phyloP scores from a whole-genome alignment of 2,797 vertebrate genomes.

The Toxotes lorentzi region DNA sequence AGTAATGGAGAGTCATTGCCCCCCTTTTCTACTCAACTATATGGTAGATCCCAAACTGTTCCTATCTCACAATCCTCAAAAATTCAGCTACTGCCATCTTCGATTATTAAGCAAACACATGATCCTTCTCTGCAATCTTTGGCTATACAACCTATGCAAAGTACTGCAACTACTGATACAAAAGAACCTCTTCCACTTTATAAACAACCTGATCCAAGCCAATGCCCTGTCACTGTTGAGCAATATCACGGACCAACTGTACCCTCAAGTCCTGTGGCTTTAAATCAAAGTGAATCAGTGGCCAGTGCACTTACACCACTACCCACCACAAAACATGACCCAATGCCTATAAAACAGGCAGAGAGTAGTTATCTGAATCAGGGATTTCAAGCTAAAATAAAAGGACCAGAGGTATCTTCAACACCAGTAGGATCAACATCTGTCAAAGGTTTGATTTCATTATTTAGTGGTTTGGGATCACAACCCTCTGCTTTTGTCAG shows the following conservation, averaged over 20 bases:
- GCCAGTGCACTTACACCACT: slow-evolving; percentile 28
- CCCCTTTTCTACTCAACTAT: slow-evolving; percentile 9
- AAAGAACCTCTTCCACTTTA: slow-evolving; percentile 37
- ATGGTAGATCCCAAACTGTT: slow-evolving; percentile 24
- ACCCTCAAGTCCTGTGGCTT: slow-evolving; percentile 25
- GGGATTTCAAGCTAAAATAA: slow-evolving; percentile 13
- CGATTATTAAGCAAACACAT: slow-evolving; percentile 24
- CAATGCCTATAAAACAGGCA: slow-evolving; percentile 9
- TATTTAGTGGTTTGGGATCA: slow-evolving; percentile 66
- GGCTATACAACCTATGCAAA: slow-evolving; percentile 21
- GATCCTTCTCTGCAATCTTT: slow-evolving; percentile 21
- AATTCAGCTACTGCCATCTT: slow-evolving; percentile 9
- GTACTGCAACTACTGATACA: slow-evolving; percentile 2
- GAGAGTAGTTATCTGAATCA: slow-evolving; percentile 35
- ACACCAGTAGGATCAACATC: slow-evolving; percentile 43
- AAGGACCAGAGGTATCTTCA: slow-evolving; percentile 30
- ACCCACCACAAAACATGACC: slow-evolving; percentile 25
- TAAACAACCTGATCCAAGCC: slow-evolving; percentile 39
- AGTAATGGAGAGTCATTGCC: slow-evolving; percentile 19
- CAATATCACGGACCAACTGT: slow-evolving; percentile 38
- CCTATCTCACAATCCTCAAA: slow-evolving; percentile 25
- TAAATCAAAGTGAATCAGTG: slow-evolving; percentile 46
- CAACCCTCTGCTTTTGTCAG: slow-evolving; percentile 26
- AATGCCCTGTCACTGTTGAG: slow-evolving; percentile 32
- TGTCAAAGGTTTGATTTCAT: slow-evolving; percentile 78